These are phyloP conservation scores for Eulacestoma nigropectus DNA, from an alignment of 2,113 vertebrate species.

Conservation along the genomic window DNA sequence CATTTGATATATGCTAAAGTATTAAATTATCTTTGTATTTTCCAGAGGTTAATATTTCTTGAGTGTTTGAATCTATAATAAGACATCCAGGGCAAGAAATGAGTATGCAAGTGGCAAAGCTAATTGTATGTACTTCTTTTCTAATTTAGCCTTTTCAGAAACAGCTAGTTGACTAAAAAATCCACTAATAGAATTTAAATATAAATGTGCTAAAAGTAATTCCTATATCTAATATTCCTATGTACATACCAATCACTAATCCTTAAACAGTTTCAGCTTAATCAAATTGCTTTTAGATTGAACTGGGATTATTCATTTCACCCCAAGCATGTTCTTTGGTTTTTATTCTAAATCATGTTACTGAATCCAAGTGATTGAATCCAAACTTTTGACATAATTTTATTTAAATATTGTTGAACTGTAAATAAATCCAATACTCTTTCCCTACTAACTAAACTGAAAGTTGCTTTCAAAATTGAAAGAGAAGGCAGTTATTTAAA, in stretches of 20 bases:
- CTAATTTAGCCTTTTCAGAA: background rate
- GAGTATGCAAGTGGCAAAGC: background rate
- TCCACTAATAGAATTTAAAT: background rate
- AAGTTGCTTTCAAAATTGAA: background rate
- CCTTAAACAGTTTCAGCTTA: background rate
- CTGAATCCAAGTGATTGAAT: background rate
- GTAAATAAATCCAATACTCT: background rate
- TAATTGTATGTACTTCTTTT: background rate
- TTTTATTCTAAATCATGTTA: background rate
- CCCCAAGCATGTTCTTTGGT: background rate
- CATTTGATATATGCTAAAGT: background rate
- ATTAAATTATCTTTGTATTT: background rate
- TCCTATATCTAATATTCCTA: background rate
- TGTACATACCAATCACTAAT: background rate
- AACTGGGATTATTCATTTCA: background rate
- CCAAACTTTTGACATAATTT: background rate
- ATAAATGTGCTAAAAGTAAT: background rate
- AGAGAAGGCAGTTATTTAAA: background rate
- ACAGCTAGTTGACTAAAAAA: background rate
- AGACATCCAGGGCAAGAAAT: background rate
- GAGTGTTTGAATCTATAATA: background rate
- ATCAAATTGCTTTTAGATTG: constrained; percentile 2
- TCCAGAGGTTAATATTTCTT: background rate
- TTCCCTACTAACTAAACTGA: background rate
- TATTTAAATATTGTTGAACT: background rate